Conservation (phyloP, 2,797 vertebrate genomes). For the Coregonus sp. region DNA sequence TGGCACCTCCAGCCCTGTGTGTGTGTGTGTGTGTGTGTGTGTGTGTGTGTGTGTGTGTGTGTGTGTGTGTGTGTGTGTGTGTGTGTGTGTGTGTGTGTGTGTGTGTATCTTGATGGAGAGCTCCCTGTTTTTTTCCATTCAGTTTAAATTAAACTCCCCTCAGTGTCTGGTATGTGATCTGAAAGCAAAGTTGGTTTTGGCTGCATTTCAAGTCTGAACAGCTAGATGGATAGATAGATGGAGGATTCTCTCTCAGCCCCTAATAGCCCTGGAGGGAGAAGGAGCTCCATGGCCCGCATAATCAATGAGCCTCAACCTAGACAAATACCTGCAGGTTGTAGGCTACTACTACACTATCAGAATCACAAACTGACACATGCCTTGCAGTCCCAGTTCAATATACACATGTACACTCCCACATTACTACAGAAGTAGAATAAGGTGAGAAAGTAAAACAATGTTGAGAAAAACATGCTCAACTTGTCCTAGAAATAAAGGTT, state of each 20-base stretch:
- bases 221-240: not conserved
- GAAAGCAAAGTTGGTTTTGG: conserved; percentile 26
- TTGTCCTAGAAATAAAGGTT: not conserved
- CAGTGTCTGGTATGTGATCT: conserved; percentile 32
- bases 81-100: not conserved
- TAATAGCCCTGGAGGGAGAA: not conserved
- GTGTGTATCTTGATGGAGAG: not conserved
- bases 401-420: not conserved
- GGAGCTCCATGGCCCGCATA: not conserved
- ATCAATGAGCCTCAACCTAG: not conserved
- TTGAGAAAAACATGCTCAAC: not conserved
- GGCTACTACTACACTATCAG: not conserved
- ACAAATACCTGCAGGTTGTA: not conserved
- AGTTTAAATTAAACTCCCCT: conserved; percentile 14
- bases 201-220: conserved; percentile 15
- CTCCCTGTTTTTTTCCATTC: not conserved
- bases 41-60: not conserved
- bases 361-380: not conserved
- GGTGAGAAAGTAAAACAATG: not conserved
- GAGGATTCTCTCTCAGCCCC: not conserved
- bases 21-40: not conserved
- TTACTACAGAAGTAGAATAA: not conserved
- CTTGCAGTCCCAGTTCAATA: not conserved
- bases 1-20: not conserved
- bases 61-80: not conserved